Conservation (phyloP, 2,888 invertebrate genomes). For the Pachymerium ferrugineum region DNA sequence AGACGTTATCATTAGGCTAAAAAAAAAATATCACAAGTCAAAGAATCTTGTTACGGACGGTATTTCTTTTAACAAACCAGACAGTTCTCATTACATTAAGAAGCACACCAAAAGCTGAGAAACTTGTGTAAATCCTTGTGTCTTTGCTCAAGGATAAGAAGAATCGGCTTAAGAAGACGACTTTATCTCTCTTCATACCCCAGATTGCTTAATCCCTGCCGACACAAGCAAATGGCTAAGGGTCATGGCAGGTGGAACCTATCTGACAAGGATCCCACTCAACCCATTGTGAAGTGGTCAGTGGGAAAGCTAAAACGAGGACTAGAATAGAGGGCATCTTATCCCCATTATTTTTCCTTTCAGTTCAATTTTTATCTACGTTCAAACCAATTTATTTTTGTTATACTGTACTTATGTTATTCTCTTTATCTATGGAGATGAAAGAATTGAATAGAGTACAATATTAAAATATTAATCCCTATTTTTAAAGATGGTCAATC, state of each 20-base stretch:
- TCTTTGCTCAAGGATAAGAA: background rate
- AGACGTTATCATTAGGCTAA: background rate
- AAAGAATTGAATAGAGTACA: too few relatives aligned
- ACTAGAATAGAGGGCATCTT: background rate
- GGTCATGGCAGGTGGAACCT: background rate
- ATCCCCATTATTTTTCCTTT: background rate
- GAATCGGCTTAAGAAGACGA: background rate
- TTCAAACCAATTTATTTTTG: too few relatives aligned
- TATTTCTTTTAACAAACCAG: background rate
- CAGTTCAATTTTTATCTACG: too few relatives aligned
- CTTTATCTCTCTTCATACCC: background rate
- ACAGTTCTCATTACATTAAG: conserved; percentile 5
- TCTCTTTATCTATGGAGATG: too few relatives aligned
- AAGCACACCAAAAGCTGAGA: background rate
- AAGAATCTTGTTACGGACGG: background rate
- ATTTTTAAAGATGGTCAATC: too few relatives aligned
- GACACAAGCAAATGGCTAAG: conserved; percentile 10
- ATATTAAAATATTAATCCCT: too few relatives aligned
- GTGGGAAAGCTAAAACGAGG: background rate
- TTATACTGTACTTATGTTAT: too few relatives aligned
- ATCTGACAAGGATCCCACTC: conserved; percentile 22
- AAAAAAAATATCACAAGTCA: background rate
- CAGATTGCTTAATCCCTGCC: conserved; percentile 22
- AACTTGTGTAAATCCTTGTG: too few relatives aligned
- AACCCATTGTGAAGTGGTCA: conserved; percentile 1